Percentiles rank a stretch among this genome's conserved stretches.
Conservation (phyloP, 2,888 invertebrate genomes). For the Ormyrus nitidulus region DNA sequence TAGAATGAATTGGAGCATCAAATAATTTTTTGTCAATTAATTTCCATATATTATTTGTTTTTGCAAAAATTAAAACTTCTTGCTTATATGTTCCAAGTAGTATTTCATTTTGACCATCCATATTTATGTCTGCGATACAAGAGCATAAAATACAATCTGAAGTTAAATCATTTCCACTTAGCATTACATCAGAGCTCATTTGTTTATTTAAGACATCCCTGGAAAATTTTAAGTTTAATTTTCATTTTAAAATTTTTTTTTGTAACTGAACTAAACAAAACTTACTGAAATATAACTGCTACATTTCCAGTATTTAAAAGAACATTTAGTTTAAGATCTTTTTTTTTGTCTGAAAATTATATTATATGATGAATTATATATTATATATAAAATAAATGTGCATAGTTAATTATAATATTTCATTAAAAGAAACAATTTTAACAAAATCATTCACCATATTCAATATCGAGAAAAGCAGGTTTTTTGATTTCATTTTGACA, state of each 20-base stretch:
- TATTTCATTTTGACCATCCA: conserved; percentile 83
- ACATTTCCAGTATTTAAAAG: conserved; percentile 51
- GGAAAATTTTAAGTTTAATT: conserved; percentile 34
- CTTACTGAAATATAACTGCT: conserved; percentile 54
- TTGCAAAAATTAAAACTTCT: conserved; percentile 78
- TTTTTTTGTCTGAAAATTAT: conserved; percentile 34
- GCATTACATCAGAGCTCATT: conserved; percentile 74
- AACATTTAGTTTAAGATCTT: conserved; percentile 46
- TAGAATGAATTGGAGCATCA: conserved; percentile 80
- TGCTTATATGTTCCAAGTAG: conserved; percentile 83
- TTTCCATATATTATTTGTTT: conserved; percentile 74
- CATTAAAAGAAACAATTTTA: neutral
- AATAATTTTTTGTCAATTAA: conserved; percentile 78
- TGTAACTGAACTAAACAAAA: conserved; percentile 5
- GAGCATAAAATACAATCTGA: conserved; percentile 80
- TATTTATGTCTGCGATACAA: conserved; percentile 82
- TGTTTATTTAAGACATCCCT: conserved; percentile 77
- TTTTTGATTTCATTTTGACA: conserved; percentile 60
- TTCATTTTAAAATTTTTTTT: neutral
- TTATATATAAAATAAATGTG: conserved; percentile 15
- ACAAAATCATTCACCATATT: conserved; percentile 42
- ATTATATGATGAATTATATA: conserved; percentile 1
- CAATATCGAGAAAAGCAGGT: conserved; percentile 64
- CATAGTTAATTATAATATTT: neutral
- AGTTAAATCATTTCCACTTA: conserved; percentile 76